Evolutionary conservation across 2,888 invertebrate species (phyloP), one percentile per base, ranked within the genome.

Genomic region (Cerastoderma edule): DNA sequence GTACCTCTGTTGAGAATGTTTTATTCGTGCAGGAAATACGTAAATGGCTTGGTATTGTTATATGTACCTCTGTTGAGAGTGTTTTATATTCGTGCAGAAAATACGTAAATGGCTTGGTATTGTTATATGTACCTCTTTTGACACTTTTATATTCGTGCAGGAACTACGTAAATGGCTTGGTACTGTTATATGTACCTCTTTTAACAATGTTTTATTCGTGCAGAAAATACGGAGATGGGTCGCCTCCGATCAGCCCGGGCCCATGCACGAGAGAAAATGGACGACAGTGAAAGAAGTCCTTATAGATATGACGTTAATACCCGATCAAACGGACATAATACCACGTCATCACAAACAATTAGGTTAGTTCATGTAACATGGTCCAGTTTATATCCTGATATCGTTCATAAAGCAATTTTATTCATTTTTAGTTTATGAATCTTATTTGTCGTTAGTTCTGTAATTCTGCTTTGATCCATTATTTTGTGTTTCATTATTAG

Each of bases 191-290:
- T 16, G 10, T 13, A 13, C 39, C 39, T 16, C 8, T 16, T 39
- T 39, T 16, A 39, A 39, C 39, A 8, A 13, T 39, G 16, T 39
- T 13, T 8, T 39, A 39, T 39, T 39, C 39, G 1, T 22, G 39
- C 60, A 60, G 60, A 22, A 33, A 2, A 33, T 60, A 24, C 60
- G 60, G 0, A 22, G 60, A 24, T 60, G 60, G 60, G 3, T 39
- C 24, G 27, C 19, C 6, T 24, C 22, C 24, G 19, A 35, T 3
- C 13, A 2, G 8, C 5, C 22, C 10, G 60, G 60, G n/a, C 60
- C 60, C 0, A 32, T 60, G 60, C 35, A 39, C 24, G 60, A 60
- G 30, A 35, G 39, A 35, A 60, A 39, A 60, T 60, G 60, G 60
- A 22, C 4, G 5, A 19, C 35, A 4, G 60, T 60, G 24, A 60